These are phyloP conservation scores for Thunnus maccoyii DNA, from an alignment of 2,113 vertebrate species.

Conservation along the genomic window DNA sequence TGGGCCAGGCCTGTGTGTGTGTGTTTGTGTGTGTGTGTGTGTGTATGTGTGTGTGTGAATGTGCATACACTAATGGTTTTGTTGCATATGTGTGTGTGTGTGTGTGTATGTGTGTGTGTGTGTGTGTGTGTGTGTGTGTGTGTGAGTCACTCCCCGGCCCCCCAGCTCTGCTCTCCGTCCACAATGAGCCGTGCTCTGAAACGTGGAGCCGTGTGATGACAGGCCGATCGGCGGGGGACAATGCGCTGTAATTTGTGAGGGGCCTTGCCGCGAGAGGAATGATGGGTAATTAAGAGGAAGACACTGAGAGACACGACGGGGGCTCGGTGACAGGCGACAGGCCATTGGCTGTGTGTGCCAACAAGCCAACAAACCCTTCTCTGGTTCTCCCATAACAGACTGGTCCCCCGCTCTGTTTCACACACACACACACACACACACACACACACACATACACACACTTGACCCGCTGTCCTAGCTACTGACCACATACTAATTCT, in stretches of 20 bases:
- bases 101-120: conserved; percentile 35
- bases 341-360: conserved; percentile 75
- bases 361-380: conserved; percentile 69
- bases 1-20: conserved; percentile 69
- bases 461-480: conserved; percentile 10
- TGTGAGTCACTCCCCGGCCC: conserved; percentile 46
- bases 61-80: conserved; percentile 5
- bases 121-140: conserved; percentile 45
- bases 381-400: conserved; percentile 64
- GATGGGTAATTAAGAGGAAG: conserved; percentile 88
- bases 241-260: conserved; percentile 88
- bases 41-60: conserved; percentile 26
- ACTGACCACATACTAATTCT: conserved; percentile 18
- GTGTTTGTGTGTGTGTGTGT: conserved; percentile 41
- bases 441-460: conserved; percentile 56
- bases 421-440: conserved; percentile 37
- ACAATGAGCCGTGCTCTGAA: conserved; percentile 80
- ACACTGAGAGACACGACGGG: conserved; percentile 78
- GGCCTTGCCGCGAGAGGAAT: conserved; percentile 80
- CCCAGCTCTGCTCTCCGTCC: conserved; percentile 58
- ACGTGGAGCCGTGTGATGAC: conserved; percentile 85
- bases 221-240: conserved; percentile 85
- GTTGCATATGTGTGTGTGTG: conserved; percentile 28
- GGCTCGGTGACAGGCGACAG: conserved; percentile 81
- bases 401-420: conserved; percentile 52